Evolutionary conservation across 2,797 vertebrate genomes (phyloP).

Genomic region (Triplophysa yarkandensis): DNA sequence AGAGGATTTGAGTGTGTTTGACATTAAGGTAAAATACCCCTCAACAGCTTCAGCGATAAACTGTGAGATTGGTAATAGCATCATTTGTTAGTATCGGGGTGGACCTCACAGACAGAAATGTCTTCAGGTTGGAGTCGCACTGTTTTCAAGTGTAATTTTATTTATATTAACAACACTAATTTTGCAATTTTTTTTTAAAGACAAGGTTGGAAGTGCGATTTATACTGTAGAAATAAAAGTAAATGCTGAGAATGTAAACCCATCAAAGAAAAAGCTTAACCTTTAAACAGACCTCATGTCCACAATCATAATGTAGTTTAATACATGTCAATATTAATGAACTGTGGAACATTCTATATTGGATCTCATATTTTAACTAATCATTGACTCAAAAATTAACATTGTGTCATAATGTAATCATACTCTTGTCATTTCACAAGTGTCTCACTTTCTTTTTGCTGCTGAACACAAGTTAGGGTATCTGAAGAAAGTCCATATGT

Average conservation of each 20-base stretch:
- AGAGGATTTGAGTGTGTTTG: constrained; percentile 15
- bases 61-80: constrained; percentile 24
- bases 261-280: not conserved
- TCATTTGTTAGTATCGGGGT: constrained; percentile 2
- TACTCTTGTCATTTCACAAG: no score
- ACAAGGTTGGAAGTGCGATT: not conserved
- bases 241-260: not conserved
- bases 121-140: not conserved
- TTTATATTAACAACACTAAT: no score
- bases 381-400: no score
- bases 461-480: no score
- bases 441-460: no score
- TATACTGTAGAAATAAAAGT: not conserved
- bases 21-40: constrained; percentile 22
- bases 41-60: constrained; percentile 29
- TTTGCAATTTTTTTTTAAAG: no score
- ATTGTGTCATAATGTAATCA: no score
- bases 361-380: not conserved
- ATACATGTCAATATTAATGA: not conserved
- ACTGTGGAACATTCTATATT: not conserved
- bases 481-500: no score
- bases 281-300: not conserved
- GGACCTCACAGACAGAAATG: constrained; percentile 40
- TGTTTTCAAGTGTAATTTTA: constrained; percentile 8
- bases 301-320: not conserved